A percentile compares a stretch with the other conserved stretches of the same genome.
Evolutionary conservation across 2,888 invertebrate genomes (phyloP).

Genomic region (Caenorhabditis sulstoni): DNA sequence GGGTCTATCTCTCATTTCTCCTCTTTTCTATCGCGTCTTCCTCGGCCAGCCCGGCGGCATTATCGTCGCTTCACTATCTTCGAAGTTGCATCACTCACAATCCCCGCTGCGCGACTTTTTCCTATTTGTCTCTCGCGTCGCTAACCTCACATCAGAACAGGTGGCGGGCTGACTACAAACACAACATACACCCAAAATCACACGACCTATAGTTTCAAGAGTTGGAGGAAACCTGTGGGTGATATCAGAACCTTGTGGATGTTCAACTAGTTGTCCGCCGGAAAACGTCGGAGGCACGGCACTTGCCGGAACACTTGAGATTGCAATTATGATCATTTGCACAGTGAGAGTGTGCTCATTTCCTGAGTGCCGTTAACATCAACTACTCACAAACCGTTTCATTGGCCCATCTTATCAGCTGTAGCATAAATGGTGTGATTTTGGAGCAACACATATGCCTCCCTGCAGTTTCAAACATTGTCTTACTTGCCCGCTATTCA

Average conservation of each 20-base stretch:
- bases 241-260: neutral
- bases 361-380: conserved; percentile 33
- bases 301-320: conserved; percentile 26
- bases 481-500: conserved; percentile 9
- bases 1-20: conserved; percentile 24
- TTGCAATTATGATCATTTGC: conserved; percentile 35
- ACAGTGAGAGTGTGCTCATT: conserved; percentile 39
- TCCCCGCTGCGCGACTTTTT: conserved; percentile 26
- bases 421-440: conserved; percentile 42
- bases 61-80: conserved; percentile 42
- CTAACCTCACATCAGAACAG: conserved; percentile 15
- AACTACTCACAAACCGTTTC: conserved; percentile 19
- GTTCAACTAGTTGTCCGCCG: neutral
- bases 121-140: conserved; percentile 29
- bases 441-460: conserved; percentile 44
- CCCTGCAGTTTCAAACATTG: neutral
- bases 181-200: conserved; percentile 14
- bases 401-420: conserved; percentile 38
- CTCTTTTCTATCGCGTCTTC: conserved; percentile 1
- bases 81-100: conserved; percentile 48
- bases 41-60: conserved; percentile 9
- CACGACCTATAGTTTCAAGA: neutral
- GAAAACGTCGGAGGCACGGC: neutral
- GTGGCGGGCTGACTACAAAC: conserved; percentile 25
- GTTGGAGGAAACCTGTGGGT: neutral